Evolutionary conservation across 1,140 invertebrate species (phyloP).

Genomic region (Artemia franciscana): DNA sequence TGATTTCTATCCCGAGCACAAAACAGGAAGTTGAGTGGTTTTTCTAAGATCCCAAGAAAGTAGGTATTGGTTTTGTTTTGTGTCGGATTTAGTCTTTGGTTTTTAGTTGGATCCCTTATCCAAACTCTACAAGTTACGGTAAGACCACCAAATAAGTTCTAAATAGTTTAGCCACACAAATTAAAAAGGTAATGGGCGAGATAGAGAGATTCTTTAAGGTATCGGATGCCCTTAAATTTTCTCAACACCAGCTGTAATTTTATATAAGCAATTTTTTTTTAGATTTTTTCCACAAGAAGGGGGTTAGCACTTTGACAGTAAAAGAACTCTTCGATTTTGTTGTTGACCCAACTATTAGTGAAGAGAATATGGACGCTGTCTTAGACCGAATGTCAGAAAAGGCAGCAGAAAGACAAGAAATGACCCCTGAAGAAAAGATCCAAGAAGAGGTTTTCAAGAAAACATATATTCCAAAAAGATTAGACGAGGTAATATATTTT

Average conservation of each 20-base stretch:
- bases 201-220: no score
- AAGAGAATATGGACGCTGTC: slow-evolving; percentile 47
- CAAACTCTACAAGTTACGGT: no score
- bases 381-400: slow-evolving; percentile 42
- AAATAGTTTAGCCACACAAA: no score
- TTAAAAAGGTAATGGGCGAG: no score
- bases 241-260: neutral
- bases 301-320: slow-evolving; percentile 65
- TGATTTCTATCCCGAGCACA: no score
- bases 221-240: no score
- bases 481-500: slow-evolving; percentile 45
- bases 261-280: slow-evolving; percentile 17
- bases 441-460: slow-evolving; percentile 81
- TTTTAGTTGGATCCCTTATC: no score
- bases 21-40: no score
- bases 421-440: slow-evolving; percentile 41
- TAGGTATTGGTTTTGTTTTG: no score
- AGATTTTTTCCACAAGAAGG: slow-evolving; percentile 74
- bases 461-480: slow-evolving; percentile 73
- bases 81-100: no score
- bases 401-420: slow-evolving; percentile 29
- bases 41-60: no score
- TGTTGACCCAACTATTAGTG: slow-evolving; percentile 61
- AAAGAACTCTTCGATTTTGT: slow-evolving; percentile 90
- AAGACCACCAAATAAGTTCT: no score